Percentiles rank a stretch among this genome's conserved stretches.
phyloP scores from a whole-genome alignment of 2,113 vertebrate species.

The Catagonus wagneri region DNA sequence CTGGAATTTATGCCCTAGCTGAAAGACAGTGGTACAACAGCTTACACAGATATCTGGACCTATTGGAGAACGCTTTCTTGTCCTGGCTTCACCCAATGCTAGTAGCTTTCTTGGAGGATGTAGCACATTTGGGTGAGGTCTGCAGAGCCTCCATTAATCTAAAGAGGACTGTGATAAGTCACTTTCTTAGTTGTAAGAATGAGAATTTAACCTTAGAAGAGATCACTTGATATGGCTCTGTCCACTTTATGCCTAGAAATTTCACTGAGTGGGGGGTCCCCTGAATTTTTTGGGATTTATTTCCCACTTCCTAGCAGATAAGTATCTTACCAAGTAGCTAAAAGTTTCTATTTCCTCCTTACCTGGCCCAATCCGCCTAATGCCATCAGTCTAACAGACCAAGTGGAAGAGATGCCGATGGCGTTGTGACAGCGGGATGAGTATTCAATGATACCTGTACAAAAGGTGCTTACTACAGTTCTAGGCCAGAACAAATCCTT shows the following conservation, averaged over 20 bases:
- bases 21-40: not conserved
- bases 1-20: not conserved
- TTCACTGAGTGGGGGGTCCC: not conserved
- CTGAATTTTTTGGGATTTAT: not conserved
- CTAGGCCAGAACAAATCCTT: not conserved
- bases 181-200: not conserved
- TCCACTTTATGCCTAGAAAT: not conserved
- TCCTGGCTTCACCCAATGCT: not conserved
- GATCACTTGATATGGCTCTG: not conserved
- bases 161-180: not conserved
- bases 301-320: not conserved
- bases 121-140: not conserved
- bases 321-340: not conserved
- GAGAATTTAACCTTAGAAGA: not conserved
- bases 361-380: not conserved
- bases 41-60: not conserved
- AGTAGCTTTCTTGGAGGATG: not conserved
- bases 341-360: not conserved
- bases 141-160: not conserved
- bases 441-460: not conserved
- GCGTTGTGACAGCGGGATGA: not conserved
- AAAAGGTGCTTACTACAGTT: not conserved
- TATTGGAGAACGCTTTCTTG: not conserved
- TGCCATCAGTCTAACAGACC: not conserved
- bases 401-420: not conserved